phyloP scores from a whole-genome alignment of 2,797 vertebrate genomes.

The Gymnodraco acuticeps region DNA sequence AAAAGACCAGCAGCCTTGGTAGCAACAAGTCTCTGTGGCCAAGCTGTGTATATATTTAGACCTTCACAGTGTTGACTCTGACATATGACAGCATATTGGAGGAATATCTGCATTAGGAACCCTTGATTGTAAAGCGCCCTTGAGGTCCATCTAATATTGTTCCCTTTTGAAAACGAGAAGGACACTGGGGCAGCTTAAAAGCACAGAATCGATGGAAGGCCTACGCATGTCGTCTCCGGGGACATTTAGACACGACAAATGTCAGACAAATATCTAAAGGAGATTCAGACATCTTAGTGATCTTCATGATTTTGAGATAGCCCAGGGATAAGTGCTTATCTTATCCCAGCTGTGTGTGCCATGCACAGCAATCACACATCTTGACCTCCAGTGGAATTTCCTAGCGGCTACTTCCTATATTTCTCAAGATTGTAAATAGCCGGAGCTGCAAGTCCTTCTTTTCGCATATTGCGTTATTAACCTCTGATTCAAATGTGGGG shows the following conservation, averaged over 20 bases:
- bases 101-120: constrained; percentile 44
- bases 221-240: constrained; percentile 20
- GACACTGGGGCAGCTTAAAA: constrained; percentile 46
- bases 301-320: constrained; percentile 58
- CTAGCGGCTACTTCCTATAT: neutral
- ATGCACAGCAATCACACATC: constrained; percentile 9
- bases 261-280: constrained; percentile 51
- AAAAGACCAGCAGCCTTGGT: constrained; percentile 21
- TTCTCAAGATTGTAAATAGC: constrained; percentile 1
- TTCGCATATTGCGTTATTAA: constrained; percentile 34
- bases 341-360: constrained; percentile 21
- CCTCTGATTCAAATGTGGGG: constrained; percentile 19
- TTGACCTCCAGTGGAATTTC: constrained; percentile 35
- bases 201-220: constrained; percentile 50
- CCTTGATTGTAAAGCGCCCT: constrained; percentile 38
- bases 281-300: constrained; percentile 34
- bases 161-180: constrained; percentile 31
- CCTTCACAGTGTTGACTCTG: constrained; percentile 42
- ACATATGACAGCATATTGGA: constrained; percentile 26
- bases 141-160: constrained; percentile 31
- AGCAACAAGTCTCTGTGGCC: constrained; percentile 57
- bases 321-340: constrained; percentile 43
- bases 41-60: constrained; percentile 45
- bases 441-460: constrained; percentile 1
- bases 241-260: constrained; percentile 60